phyloP scores from a whole-genome alignment of 2,113 vertebrate genomes.

The Scomber scombrus region DNA sequence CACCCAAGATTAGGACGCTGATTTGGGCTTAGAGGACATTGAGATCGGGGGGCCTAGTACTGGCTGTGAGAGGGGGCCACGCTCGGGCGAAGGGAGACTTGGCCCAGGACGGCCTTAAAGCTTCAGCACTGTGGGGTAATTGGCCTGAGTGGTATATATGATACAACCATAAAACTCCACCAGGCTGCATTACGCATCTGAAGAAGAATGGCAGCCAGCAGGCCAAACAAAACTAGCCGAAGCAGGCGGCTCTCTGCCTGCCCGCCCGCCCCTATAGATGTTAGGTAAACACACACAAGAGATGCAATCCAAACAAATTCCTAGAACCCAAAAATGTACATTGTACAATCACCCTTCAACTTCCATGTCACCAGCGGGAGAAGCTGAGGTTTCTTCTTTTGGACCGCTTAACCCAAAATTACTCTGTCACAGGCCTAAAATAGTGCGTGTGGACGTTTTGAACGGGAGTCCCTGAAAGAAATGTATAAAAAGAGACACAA shows the following conservation, averaged over 20 bases:
- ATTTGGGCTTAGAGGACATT: slow-evolving; percentile 63
- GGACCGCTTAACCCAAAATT: background rate
- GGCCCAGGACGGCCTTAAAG: slow-evolving; percentile 67
- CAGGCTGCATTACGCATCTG: slow-evolving; percentile 62
- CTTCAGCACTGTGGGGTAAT: slow-evolving; percentile 58
- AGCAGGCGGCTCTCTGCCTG: slow-evolving; percentile 40
- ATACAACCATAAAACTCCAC: slow-evolving; percentile 67
- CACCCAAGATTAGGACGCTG: slow-evolving; percentile 70
- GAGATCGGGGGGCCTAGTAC: slow-evolving; percentile 42
- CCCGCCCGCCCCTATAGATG: slow-evolving; percentile 6
- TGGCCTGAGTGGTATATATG: slow-evolving; percentile 61
- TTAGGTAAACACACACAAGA: slow-evolving; percentile 41
- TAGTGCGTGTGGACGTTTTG: background rate
- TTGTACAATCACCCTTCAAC: background rate
- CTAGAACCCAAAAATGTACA: background rate
- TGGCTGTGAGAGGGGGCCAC: slow-evolving; percentile 37
- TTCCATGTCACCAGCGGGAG: background rate
- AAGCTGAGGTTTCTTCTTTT: background rate
- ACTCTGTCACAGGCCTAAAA: background rate
- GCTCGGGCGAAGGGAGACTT: slow-evolving; percentile 26
- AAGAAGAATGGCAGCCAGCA: slow-evolving; percentile 58
- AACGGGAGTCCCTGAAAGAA: background rate
- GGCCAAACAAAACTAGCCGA: slow-evolving; percentile 60
- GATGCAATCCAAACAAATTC: slow-evolving; percentile 42
- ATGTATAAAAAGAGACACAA: background rate